These are phyloP conservation scores for Clarias magur DNA, from an alignment of 2,113 vertebrate species.

Conservation along the genomic window DNA sequence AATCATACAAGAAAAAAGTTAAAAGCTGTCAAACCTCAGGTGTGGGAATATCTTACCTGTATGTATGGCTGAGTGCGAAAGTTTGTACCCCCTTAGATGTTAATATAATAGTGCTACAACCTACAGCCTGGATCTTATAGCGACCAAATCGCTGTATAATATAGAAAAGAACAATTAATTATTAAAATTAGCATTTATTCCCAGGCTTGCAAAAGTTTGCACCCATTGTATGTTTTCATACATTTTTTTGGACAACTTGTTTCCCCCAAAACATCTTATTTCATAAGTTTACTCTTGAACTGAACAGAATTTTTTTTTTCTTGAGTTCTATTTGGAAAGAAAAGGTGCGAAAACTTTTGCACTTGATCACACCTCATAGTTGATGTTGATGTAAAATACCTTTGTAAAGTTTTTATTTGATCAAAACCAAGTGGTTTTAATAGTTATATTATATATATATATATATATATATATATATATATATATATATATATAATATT, in stretches of 20 bases:
- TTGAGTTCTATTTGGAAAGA: background rate
- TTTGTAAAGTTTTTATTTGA: background rate
- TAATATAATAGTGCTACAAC: background rate
- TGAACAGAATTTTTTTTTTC: background rate
- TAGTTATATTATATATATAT: background rate
- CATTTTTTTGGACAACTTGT: background rate
- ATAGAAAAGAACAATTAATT: background rate
- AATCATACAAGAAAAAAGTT: constrained; percentile 6
- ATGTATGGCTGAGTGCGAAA: background rate
- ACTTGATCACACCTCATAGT: background rate
- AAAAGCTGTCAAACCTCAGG: background rate
- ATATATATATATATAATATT: no score
- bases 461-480: no score
- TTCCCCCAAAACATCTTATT: background rate
- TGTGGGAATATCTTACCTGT: background rate
- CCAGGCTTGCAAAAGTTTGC: background rate
- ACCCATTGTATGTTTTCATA: background rate
- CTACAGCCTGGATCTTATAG: background rate
- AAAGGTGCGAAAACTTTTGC: background rate
- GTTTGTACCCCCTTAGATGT: background rate
- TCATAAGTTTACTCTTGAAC: background rate
- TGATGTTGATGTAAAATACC: background rate
- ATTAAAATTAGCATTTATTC: background rate
- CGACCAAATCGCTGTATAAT: background rate
- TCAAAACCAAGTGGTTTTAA: background rate